Evolutionary conservation across 2,797 vertebrate species (phyloP).

Genomic region (Phataginus tricuspis): DNA sequence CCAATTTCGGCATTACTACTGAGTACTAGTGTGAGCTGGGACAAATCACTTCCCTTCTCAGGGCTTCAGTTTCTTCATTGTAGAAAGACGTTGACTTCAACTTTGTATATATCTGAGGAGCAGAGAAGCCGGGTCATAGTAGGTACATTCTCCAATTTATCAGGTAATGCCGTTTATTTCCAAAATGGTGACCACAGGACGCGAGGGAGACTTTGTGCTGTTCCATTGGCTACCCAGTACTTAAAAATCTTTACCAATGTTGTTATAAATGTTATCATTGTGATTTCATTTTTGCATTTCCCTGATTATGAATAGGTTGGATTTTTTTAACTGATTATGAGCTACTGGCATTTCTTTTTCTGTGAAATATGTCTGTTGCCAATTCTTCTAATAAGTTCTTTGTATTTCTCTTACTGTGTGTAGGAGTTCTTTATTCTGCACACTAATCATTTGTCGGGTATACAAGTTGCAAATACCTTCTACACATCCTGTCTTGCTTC

Average conservation of each 20-base stretch:
- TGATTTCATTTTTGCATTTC: not conserved
- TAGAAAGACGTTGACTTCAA: not conserved
- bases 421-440: not conserved
- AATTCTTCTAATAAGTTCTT: not conserved
- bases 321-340: not conserved
- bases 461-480: not conserved
- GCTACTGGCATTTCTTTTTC: not conserved
- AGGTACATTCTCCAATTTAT: not conserved
- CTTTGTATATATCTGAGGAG: not conserved
- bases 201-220: not conserved
- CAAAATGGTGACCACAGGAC: not conserved
- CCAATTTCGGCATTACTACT: not conserved
- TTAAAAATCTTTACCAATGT: not conserved
- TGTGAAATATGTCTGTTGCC: not conserved
- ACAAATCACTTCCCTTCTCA: not conserved
- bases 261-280: not conserved
- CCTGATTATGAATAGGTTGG: not conserved
- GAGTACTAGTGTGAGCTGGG: not conserved
- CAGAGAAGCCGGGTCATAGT: not conserved
- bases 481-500: not conserved
- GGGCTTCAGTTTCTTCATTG: not conserved
- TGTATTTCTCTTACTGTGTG: not conserved
- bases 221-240: not conserved
- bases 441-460: not conserved
- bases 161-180: not conserved